Base-by-base conservation (phyloP, 2,888 invertebrate genomes). In the Proisotoma minuta region DNA sequence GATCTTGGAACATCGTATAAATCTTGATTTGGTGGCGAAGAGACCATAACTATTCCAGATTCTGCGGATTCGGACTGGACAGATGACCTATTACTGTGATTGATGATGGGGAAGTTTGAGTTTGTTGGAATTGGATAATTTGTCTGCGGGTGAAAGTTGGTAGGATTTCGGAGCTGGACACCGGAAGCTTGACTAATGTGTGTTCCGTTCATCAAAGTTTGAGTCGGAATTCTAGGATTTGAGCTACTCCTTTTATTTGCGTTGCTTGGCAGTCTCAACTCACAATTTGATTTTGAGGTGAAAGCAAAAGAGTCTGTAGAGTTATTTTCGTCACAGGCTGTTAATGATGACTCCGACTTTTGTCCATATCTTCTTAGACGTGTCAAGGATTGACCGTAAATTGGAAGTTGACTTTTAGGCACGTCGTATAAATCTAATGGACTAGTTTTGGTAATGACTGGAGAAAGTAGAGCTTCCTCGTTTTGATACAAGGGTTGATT, bases 401-500 rank as follows among this genome's bases (percentile, higher is more conserved):
- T 34, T 4, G 82, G 78, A 10, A 64, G 49, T 53, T 61, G 57
- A 40, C 29, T 64, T 29, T 62, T 48, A 2, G 85, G 84, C 54
- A 85, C 83, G 74, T 86, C 86, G 76, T 86, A 86, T 65, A 82
- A 79, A 69, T 82, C 80, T 23, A 76, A 65, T 10, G 65, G 60
- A 47, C 54, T 66, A n/a, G 57, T 29, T 29, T 63, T 53, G 3
- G 58, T 59, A 22, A 60, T 22, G 15, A 51, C 51, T 4, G 51
- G 51, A 15, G 51, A n/a, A 27, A 27, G n/a, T 34, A 15, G 28
- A 2, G 24, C 20, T 4, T 8, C 57, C 24, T 62, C 62, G 52
- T 62, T 62, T 49, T 57, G 39, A 59, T 62, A 62, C 23, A 57
- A 23, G 20, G 57, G 62, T 18, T 59, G 29, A 28, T 40, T 39